Percentiles rank a stretch among this genome's conserved stretches.
Conservation (phyloP, 2,113 vertebrate genomes). For the Crotalus horridus region DNA sequence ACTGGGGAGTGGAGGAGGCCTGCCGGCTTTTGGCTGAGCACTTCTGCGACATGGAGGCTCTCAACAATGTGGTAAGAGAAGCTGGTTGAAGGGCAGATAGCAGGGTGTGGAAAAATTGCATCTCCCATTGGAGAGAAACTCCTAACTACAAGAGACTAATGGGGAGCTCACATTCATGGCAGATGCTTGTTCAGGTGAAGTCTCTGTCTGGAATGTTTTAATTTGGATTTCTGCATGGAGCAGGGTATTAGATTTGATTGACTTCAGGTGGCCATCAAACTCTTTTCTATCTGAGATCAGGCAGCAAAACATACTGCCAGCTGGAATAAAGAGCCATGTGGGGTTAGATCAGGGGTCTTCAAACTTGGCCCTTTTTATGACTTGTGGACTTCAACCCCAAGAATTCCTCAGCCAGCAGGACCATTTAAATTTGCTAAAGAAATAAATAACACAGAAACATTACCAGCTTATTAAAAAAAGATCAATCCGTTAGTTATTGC, state of each 20-base stretch:
- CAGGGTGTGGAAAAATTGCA: background rate
- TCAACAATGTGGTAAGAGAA: conserved; percentile 79
- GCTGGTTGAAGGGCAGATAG: background rate
- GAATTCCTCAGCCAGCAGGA: too few species aligned
- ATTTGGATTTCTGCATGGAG: background rate
- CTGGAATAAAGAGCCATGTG: background rate
- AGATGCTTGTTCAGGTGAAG: background rate
- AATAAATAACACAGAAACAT: background rate
- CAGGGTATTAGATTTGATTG: background rate
- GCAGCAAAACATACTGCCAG: background rate
- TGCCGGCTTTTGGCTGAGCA: conserved; percentile 82
- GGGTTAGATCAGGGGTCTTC: too few species aligned
- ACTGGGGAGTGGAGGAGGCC: conserved; percentile 88
- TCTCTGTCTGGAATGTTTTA: background rate
- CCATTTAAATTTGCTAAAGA: background rate
- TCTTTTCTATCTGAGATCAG: background rate
- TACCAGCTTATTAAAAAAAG: background rate
- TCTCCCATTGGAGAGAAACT: background rate
- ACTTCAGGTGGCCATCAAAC: background rate
- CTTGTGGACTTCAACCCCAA: too few species aligned
- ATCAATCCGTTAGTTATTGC: background rate
- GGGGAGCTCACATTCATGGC: background rate
- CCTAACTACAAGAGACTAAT: background rate
- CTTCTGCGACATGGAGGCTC: conserved; percentile 84
- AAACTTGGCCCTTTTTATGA: too few species aligned